Base-by-base conservation (phyloP, 1,140 invertebrate genomes). In the Drosophila kohkoa region DNA sequence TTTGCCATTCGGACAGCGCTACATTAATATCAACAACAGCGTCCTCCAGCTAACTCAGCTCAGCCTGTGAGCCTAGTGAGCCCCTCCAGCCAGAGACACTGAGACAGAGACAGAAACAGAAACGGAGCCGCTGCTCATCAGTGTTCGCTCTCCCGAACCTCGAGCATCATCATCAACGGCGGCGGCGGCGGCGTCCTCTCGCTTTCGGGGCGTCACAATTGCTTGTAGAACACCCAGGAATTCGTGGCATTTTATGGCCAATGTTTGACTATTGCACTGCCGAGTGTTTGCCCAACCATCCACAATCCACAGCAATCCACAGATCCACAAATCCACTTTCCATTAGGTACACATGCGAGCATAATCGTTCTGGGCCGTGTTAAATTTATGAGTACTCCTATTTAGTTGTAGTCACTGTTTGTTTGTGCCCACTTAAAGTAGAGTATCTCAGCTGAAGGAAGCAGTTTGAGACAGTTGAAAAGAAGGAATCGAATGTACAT, bases 11-110 rank as follows among this genome's bases (percentile, higher is more conserved):
- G 85, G 89, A 91, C 89, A 91, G 89, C 73, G 76, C 79, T 72
- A 91, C 88, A 91, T 91, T 91, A 91, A 91, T 91, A 91, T 91
- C 81, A 88, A 75, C 88, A 79, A 74, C 88, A 79, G 81, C 79
- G 64, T 77, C 75, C 57, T 60, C 59, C 45, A 67, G 41, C 41
- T n/a, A 43, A 43, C 11, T 13, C 41, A 43, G 41, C 11, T 13
- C 41, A 43, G 41, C 41, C n/a, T 43, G 41, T 13, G 41, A 43
- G 41, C 41, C 41, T 60, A 52, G 32, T 38, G 60, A 49, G 16
- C 59, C 45, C 35, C 58, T 51, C 6, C 41, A 48, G 59, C 52
- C 49, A 32, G 5, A 38, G 35, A 38, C 7, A 38, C 35, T 0
- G 35, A 38, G 35, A 38, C 41, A 30, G 11, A 48, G 62, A 25